These are phyloP conservation scores for Agrochola lota DNA, from an alignment of 2,888 invertebrate genomes.

Conservation along the genomic window DNA sequence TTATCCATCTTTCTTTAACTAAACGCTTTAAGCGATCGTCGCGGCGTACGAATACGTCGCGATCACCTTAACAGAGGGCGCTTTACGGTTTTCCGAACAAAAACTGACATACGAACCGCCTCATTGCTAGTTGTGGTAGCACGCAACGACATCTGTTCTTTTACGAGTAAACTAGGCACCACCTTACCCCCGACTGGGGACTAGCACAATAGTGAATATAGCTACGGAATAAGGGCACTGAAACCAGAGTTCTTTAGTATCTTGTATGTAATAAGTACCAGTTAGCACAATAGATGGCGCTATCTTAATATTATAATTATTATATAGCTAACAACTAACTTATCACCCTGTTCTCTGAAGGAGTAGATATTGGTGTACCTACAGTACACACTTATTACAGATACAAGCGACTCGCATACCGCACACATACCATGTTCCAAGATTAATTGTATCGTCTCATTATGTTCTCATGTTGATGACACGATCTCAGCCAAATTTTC, in stretches of 20 bases:
- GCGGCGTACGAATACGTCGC: too few relatives aligned
- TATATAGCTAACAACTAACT: background rate
- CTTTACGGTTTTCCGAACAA: too few relatives aligned
- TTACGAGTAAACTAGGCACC: background rate
- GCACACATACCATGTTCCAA: too few relatives aligned
- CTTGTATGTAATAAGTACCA: background rate
- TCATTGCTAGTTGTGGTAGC: background rate
- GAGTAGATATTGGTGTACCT: background rate
- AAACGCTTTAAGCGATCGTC: background rate
- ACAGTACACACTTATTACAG: background rate
- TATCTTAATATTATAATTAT: background rate
- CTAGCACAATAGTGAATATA: too few relatives aligned
- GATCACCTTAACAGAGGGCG: background rate
- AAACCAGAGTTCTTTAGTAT: background rate
- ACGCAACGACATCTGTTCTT: constrained; percentile 7
- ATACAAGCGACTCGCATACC: too few relatives aligned
- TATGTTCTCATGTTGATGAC: too few relatives aligned
- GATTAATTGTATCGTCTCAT: too few relatives aligned
- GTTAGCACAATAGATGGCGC: constrained; percentile 1
- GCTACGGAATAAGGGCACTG: background rate
- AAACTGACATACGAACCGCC: background rate
- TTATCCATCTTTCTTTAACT: too few relatives aligned
- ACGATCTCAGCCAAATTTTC: too few relatives aligned
- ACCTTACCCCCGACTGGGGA: background rate
- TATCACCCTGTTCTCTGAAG: background rate